Base-by-base conservation (phyloP, 2,888 invertebrate genomes). In the Zygaena filipendulae region DNA sequence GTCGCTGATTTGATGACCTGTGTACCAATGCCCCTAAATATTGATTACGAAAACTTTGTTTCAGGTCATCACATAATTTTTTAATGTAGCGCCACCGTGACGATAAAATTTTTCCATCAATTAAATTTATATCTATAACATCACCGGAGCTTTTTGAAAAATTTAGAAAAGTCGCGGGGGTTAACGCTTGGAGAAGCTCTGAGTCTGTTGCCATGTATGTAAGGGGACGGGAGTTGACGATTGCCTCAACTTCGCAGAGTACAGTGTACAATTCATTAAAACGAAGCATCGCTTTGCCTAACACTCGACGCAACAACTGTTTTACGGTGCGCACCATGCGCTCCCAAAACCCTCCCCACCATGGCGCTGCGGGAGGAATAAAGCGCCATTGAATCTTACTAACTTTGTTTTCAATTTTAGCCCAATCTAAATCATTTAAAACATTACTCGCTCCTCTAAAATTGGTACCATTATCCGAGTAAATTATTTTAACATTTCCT, bases 401-500 rank as follows among this genome's bases (percentile, higher is more conserved):
- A 3, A 11, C 12, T 3, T 9, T 11, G n/a, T n/a, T n/a, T n/a
- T n/a, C n/a, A n/a, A n/a, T n/a, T n/a, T n/a, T n/a, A n/a, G n/a
- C n/a, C n/a, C n/a, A n/a, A n/a, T n/a, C n/a, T n/a, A n/a, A n/a
- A n/a, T n/a, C n/a, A n/a, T n/a, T 18, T 11, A 33, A 11, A 4
- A 33, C 9, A 19, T 33, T 28, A 2, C 22, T 7, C 2, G 25
- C 18, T 2, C 33, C 33, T 16, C 4, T 3, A 25, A 33, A 28
- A 25, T 29, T 33, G 2, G 33, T 33, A 12, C 29, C 33, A 20
- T 33, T 33, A 12, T 33, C 32, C 2, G 14, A 11, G 9, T 24
- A 24, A 8, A 32, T 21, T 7, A 24, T 28, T 11, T 13, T 21
- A 2, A 21, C 16, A 11, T 25, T 14, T 8, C 32, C 32, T 21